Conservation (phyloP, 1,140 invertebrate species). For the Drosophila nigrodunni region DNA sequence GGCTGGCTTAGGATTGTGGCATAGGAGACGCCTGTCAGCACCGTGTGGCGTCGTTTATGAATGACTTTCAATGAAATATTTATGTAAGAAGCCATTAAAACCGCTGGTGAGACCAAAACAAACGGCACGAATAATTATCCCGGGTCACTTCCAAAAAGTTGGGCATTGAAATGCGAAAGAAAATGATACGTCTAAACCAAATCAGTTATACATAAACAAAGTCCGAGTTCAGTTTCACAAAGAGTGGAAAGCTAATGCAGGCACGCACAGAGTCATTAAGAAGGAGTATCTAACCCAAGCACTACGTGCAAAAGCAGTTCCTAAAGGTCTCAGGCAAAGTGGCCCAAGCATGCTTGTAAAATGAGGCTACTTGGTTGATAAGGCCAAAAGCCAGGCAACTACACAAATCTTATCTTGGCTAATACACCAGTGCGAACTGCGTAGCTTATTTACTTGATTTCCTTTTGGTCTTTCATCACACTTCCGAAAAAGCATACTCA, state of each 20-base stretch:
- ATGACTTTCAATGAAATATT: constrained; percentile 79
- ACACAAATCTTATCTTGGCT: constrained; percentile 20
- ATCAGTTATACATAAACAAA: constrained; percentile 5
- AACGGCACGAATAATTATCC: constrained; percentile 32
- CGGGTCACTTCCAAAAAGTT: constrained; percentile 10
- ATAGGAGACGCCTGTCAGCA: constrained; percentile 59
- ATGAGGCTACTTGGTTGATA: constrained; percentile 15
- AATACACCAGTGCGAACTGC: constrained; percentile 14
- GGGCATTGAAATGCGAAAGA: not conserved
- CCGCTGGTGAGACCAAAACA: constrained; percentile 42
- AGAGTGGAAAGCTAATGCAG: not conserved
- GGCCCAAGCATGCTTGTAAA: constrained; percentile 6
- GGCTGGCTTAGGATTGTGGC: constrained; percentile 39
- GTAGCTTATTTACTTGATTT: constrained; percentile 9
- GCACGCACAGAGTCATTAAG: constrained; percentile 37
- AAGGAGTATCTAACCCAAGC: constrained; percentile 13
- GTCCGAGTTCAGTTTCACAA: not conserved
- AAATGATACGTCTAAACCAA: constrained; percentile 9
- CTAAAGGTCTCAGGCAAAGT: not conserved
- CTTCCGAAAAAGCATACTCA: not conserved
- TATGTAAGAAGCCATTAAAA: constrained; percentile 71
- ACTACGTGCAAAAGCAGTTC: constrained; percentile 35
- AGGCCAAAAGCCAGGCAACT: constrained; percentile 24
- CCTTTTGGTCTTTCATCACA: not conserved
- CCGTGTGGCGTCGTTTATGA: constrained; percentile 63